Conservation (phyloP, 1,140 invertebrate species). For the Drosophila sp. region DNA sequence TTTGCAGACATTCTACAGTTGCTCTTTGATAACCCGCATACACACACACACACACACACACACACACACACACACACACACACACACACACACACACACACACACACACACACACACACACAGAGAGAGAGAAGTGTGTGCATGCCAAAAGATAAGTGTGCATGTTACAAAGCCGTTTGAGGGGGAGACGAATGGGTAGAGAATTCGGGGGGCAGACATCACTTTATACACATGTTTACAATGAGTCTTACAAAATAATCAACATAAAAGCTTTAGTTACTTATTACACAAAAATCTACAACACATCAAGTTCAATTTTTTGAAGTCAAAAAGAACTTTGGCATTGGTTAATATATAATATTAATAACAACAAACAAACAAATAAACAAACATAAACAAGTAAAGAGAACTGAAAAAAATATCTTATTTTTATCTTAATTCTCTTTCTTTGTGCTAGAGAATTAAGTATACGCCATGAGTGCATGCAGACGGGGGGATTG, state of each 20-base stretch:
- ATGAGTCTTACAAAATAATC: constrained; percentile 72
- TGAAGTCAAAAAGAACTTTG: constrained; percentile 21
- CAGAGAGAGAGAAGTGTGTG: constrained; percentile 31
- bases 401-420: constrained; percentile 18
- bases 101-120: constrained; percentile 22
- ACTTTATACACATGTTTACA: constrained; percentile 46
- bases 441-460: constrained; percentile 7
- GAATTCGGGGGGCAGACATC: neutral
- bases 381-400: constrained; percentile 27
- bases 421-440: neutral
- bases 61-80: constrained; percentile 6
- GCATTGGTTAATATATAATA: constrained; percentile 17
- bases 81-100: constrained; percentile 23
- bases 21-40: constrained; percentile 58
- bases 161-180: constrained; percentile 34
- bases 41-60: constrained; percentile 33
- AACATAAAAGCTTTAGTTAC: constrained; percentile 78
- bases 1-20: constrained; percentile 52
- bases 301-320: too few species aligned
- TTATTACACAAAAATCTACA: constrained; percentile 49
- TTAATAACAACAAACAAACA: constrained; percentile 10
- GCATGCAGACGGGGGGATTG: constrained; percentile 15
- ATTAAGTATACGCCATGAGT: constrained; percentile 49
- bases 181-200: neutral
- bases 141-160: constrained; percentile 51